Conservation (phyloP, 1,140 invertebrate genomes). For the Camponotus pennsylvanicus region DNA sequence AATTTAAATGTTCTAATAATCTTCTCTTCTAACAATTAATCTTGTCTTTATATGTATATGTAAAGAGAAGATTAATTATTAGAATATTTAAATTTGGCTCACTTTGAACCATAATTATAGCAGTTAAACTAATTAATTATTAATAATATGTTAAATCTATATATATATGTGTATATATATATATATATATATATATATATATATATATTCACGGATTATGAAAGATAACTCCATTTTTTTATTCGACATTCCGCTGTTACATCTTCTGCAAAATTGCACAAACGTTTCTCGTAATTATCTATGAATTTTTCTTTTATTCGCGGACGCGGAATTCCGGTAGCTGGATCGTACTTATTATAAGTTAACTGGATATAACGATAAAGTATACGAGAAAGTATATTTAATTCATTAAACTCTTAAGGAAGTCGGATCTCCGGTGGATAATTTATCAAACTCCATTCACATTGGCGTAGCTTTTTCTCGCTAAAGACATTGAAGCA, state of each 20-base stretch:
- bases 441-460: slow-evolving; percentile 66
- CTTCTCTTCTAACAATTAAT: background rate
- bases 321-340: slow-evolving; percentile 23
- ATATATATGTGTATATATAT: slow-evolving; percentile 14
- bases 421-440: slow-evolving; percentile 27
- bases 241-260: slow-evolving; percentile 41
- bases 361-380: slow-evolving; percentile 58
- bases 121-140: no score
- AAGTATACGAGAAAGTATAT: slow-evolving; percentile 26
- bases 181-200: slow-evolving; percentile 13
- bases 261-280: slow-evolving; percentile 40
- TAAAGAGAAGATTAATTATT: no score
- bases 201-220: slow-evolving; percentile 9
- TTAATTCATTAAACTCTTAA: slow-evolving; percentile 61
- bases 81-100: no score
- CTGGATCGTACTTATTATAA: slow-evolving; percentile 47
- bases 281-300: slow-evolving; percentile 53
- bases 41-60: slow-evolving; percentile 5
- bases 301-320: slow-evolving; percentile 53
- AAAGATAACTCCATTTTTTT: background rate
- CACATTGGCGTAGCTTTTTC: slow-evolving; percentile 29
- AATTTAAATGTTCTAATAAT: slow-evolving; percentile 29
- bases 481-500: slow-evolving; percentile 34
- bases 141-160: no score
- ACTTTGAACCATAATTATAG: no score